phyloP scores from a whole-genome alignment of 2,797 vertebrate species.

The Kryptopterus vitreolus region DNA sequence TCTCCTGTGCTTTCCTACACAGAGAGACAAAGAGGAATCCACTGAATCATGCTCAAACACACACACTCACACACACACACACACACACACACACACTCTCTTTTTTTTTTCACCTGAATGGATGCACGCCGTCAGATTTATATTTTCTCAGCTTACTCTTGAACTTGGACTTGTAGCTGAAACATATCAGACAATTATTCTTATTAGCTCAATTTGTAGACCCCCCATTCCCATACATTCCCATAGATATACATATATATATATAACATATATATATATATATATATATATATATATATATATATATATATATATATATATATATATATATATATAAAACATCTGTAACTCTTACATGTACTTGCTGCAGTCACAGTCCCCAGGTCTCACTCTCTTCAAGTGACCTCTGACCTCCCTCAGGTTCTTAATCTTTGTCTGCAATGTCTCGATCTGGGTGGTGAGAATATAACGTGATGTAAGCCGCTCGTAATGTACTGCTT shows the following conservation, averaged over 20 bases:
- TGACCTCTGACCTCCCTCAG: constrained; percentile 92
- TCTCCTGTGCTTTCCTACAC: constrained; percentile 82
- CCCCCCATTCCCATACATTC: too few relatives aligned
- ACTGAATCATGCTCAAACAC: neutral
- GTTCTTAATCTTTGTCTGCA: constrained; percentile 97
- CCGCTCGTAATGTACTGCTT: neutral
- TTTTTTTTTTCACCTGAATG: constrained; percentile 81
- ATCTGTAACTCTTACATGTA: constrained; percentile 74
- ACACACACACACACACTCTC: constrained; percentile 6
- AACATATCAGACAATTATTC: constrained; percentile 45
- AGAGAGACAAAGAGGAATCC: constrained; percentile 1
- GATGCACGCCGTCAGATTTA: constrained; percentile 79
- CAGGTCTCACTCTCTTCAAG: constrained; percentile 88
- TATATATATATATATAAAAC: neutral
- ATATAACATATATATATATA: too few relatives aligned
- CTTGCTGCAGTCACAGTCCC: constrained; percentile 89
- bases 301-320: too few relatives aligned
- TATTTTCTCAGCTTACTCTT: constrained; percentile 82
- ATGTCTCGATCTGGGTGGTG: constrained; percentile 85
- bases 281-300: too few relatives aligned
- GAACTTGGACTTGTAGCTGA: constrained; percentile 84
- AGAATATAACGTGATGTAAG: neutral
- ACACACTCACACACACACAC: constrained; percentile 11
- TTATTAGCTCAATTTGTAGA: neutral
- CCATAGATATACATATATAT: too few relatives aligned